A percentile compares a stretch with the other conserved stretches of the same genome.
phyloP scores from a whole-genome alignment of 2,113 vertebrate species.

The Hemiprocne comata region DNA sequence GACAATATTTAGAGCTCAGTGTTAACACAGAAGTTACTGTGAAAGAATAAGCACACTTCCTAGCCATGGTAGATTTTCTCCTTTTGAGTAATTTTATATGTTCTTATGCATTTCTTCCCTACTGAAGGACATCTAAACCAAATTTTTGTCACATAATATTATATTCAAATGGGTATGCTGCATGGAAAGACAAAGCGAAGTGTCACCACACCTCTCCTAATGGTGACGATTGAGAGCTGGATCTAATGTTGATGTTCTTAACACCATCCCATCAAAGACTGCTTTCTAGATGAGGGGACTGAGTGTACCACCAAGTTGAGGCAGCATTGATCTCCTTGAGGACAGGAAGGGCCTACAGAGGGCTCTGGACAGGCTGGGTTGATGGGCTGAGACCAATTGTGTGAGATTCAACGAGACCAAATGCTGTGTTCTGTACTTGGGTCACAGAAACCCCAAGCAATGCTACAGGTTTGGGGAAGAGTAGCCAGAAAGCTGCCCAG shows the following conservation, averaged over 20 bases:
- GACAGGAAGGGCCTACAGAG: no score
- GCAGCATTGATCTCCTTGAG: no score
- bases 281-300: background rate
- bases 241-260: background rate
- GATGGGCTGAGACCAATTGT: no score
- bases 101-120: background rate
- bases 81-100: background rate
- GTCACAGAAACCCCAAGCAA: no score
- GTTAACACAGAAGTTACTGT: background rate
- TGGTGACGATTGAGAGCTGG: no score
- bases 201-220: accelerated
- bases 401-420: no score
- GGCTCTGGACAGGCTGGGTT: no score
- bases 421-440: no score
- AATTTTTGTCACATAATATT: background rate
- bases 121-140: background rate
- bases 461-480: no score
- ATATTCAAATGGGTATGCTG: background rate
- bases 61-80: background rate
- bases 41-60: background rate
- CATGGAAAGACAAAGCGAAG: background rate
- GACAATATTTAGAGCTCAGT: background rate
- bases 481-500: no score
- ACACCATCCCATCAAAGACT: accelerated
- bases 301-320: no score